Evolutionary conservation across 2,888 invertebrate species (phyloP), one percentile per base, ranked within the genome.

Genomic region (Melanophora roralis): DNA sequence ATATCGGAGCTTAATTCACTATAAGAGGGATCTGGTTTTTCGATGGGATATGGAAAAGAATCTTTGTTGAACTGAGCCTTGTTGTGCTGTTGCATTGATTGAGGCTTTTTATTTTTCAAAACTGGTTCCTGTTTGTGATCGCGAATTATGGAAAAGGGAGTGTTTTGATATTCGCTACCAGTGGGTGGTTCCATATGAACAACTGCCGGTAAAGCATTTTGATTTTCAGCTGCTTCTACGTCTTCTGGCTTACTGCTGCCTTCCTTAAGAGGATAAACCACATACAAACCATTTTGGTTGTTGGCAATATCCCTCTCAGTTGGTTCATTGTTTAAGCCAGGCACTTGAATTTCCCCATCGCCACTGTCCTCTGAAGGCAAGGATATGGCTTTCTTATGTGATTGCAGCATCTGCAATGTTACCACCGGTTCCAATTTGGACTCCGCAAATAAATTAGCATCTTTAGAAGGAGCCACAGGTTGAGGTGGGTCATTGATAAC

Each of bases 361-460:
- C 86, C 85, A 7, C 85, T 86, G 8, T 89, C 88, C 7, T 89
- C 89, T 40, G 88, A 86, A 55, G 89, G 89, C 8, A 83, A 60
- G 1, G 85, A 84, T 0, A 83, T 55, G 0, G 86, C 78, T 57
- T 90, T 86, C 76, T 90, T 89, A 83, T 92, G 91, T 0, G 92
- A 91, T 84, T 94, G 93, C 53, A 94, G 91, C 94, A 94, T 94
- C 88, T 94, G 94, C 36, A 94, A 86, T 0, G 94, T 94, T 11
- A 93, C 92, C 0, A 94, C 92, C 0, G 91, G 91, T 27, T 92
- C 91, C 5, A 92, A 88, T 45, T 88, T 89, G 2, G 85, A 71
- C 27, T 87, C 86, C 27, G 83, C 87, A 1, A 82, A 62, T 83
- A 73, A 69, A 0, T 57, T 60, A 2, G 83, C 89, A 11, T 87